These are phyloP conservation scores for Pantala flavescens DNA, from an alignment of 1,140 invertebrate genomes.

Conservation along the genomic window DNA sequence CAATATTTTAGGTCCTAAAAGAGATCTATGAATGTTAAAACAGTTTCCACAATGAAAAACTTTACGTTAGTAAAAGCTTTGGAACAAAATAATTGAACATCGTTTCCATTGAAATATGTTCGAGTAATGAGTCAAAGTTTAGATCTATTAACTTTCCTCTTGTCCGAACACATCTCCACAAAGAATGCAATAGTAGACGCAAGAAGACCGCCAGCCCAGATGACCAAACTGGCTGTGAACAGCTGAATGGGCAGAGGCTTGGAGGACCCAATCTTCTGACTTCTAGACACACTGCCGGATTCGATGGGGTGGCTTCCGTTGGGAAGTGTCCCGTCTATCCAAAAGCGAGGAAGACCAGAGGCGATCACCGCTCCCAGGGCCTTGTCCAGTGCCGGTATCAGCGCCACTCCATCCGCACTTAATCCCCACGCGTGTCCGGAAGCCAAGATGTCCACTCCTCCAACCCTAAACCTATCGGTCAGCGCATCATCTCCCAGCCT, in stretches of 20 bases:
- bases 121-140: no score
- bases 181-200: neutral
- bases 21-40: no score
- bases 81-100: no score
- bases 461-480: neutral
- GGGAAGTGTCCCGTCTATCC: neutral
- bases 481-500: neutral
- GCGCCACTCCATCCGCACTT: neutral
- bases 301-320: neutral
- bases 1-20: no score
- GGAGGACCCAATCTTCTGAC: neutral
- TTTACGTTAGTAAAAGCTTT: no score
- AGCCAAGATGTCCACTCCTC: neutral
- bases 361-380: neutral
- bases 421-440: neutral
- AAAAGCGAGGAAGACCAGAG: neutral
- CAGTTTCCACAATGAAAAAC: no score
- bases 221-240: neutral
- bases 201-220: neutral
- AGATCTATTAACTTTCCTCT: no score
- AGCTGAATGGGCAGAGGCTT: neutral
- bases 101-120: no score
- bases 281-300: neutral
- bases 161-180: no score
- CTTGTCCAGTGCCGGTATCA: neutral